These are phyloP conservation scores for Callinectes sapidus DNA, from an alignment of 2,888 invertebrate species.

Conservation along the genomic window DNA sequence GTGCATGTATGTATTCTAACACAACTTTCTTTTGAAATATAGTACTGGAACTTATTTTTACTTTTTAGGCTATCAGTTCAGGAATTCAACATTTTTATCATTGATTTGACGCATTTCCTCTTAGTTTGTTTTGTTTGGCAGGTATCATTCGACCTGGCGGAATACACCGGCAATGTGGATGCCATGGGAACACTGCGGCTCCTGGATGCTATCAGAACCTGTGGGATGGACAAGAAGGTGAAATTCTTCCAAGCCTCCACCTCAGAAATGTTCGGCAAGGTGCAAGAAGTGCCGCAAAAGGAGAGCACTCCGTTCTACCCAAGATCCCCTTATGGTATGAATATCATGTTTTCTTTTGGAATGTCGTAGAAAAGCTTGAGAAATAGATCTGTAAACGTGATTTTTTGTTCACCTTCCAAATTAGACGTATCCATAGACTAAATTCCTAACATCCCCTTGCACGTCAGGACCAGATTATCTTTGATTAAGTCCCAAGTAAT, in stretches of 20 bases:
- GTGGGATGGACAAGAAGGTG: conserved; percentile 86
- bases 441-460: too few species aligned
- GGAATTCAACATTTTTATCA: too few species aligned
- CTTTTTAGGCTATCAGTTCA: too few species aligned
- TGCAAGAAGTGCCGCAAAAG: conserved; percentile 92
- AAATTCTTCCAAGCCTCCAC: conserved; percentile 97
- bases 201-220: conserved; percentile 93
- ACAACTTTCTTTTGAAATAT: too few species aligned
- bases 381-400: neutral
- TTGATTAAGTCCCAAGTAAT: too few species aligned
- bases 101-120: neutral
- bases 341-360: conserved; percentile 79
- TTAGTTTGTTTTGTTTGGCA: conserved; percentile 74
- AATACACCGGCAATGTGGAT: conserved; percentile 99
- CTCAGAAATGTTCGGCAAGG: conserved; percentile 95
- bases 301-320: conserved; percentile 98
- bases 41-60: too few species aligned
- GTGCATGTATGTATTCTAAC: too few species aligned
- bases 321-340: conserved; percentile 93
- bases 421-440: too few species aligned
- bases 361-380: neutral
- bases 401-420: too few species aligned
- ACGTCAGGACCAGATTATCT: too few species aligned
- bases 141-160: conserved; percentile 97
- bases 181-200: conserved; percentile 94